phyloP scores from a whole-genome alignment of 1,140 invertebrate species.

The Manduca sexta region DNA sequence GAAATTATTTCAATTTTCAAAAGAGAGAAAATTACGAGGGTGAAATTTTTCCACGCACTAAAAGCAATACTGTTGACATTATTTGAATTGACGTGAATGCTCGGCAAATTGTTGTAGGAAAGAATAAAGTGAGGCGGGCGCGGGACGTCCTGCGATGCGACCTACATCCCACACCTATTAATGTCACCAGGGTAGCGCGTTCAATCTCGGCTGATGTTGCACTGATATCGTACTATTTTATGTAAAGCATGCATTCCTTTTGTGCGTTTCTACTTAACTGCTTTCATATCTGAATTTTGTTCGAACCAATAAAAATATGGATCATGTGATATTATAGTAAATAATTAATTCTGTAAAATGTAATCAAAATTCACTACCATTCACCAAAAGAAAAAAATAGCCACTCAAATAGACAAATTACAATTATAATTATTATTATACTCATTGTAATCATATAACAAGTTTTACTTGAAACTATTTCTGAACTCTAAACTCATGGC shows the following conservation, averaged over 20 bases:
- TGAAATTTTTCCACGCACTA: constrained; percentile 4
- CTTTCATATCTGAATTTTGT: too few relatives aligned
- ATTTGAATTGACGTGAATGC: constrained; percentile 1
- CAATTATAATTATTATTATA: too few relatives aligned
- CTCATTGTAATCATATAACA: too few relatives aligned
- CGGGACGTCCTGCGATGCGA: not conserved
- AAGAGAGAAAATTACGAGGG: constrained; percentile 9
- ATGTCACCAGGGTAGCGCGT: not conserved
- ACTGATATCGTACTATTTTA: not conserved
- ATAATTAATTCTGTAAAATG: too few relatives aligned
- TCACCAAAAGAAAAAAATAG: too few relatives aligned
- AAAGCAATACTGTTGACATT: constrained; percentile 9
- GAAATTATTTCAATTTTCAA: constrained; percentile 4
- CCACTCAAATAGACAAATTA: too few relatives aligned
- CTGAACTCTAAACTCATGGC: too few relatives aligned
- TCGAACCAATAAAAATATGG: too few relatives aligned
- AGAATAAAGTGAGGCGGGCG: not conserved
- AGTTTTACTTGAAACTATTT: too few relatives aligned
- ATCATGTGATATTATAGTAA: too few relatives aligned
- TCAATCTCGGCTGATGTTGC: constrained; percentile 5
- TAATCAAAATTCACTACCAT: too few relatives aligned
- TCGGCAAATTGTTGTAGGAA: constrained; percentile 5
- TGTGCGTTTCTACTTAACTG: too few relatives aligned
- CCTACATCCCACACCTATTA: constrained; percentile 1
- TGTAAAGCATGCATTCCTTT: not conserved